Conservation (phyloP, 2,888 invertebrate genomes). For the Nemapogon koenigi region DNA sequence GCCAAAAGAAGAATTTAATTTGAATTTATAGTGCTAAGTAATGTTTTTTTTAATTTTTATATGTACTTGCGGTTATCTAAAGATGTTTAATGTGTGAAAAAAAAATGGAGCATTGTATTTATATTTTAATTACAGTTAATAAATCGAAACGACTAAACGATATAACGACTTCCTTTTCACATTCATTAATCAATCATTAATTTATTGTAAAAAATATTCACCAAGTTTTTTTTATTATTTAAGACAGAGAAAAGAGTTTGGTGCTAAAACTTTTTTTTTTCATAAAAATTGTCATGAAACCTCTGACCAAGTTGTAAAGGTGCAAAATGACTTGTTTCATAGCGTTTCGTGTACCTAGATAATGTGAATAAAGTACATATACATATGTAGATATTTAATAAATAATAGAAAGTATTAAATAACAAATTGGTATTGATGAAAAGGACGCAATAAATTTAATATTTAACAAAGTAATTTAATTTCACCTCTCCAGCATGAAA, state of each 20-base stretch:
- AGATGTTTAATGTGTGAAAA: constrained; percentile 14
- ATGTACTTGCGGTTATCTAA: constrained; percentile 5
- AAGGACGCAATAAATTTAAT: constrained; percentile 50
- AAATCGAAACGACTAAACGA: constrained; percentile 51
- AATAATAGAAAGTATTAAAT: constrained; percentile 16
- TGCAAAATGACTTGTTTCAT: constrained; percentile 26
- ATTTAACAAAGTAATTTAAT: not conserved
- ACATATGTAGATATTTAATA: no score
- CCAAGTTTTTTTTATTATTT: not conserved
- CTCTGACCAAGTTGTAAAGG: constrained; percentile 39
- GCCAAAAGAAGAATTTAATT: constrained; percentile 12
- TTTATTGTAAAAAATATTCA: not conserved
- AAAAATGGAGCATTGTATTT: constrained; percentile 44
- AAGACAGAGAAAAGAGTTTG: not conserved
- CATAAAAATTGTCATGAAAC: constrained; percentile 24
- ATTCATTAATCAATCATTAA: not conserved
- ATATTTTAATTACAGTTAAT: constrained; percentile 27
- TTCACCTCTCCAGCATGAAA: no score
- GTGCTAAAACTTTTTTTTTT: not conserved
- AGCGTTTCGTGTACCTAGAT: constrained; percentile 26
- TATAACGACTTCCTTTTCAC: constrained; percentile 41
- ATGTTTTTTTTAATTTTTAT: constrained; percentile 2
- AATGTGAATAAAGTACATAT: constrained; percentile 12
- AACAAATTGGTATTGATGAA: constrained; percentile 23
- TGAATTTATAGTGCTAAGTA: constrained; percentile 3